Evolutionary conservation across 2,797 vertebrate genomes (phyloP).

Genomic region (Pogonophryne albipinna): DNA sequence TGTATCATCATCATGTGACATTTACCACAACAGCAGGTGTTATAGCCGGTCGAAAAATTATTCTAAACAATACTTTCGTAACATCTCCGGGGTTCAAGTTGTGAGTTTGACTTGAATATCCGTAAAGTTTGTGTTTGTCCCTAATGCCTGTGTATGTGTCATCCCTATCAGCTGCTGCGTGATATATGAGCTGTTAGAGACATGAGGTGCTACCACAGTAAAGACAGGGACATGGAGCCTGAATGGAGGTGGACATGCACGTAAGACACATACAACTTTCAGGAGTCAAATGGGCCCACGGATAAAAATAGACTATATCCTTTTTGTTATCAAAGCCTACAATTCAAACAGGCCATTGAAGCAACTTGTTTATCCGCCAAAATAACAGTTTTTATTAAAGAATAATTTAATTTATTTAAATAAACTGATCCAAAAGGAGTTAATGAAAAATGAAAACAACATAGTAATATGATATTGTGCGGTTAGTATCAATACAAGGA

Average conservation of each 20-base stretch:
- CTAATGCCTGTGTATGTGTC: slow-evolving; percentile 7
- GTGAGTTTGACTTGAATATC: neutral
- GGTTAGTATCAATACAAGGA: no score
- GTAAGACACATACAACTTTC: neutral
- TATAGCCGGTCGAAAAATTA: slow-evolving; percentile 2
- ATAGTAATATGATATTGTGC: no score
- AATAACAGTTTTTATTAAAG: no score
- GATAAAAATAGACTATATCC: neutral
- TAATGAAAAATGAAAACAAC: no score
- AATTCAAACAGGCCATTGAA: neutral
- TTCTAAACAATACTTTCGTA: slow-evolving; percentile 1
- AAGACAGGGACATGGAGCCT: slow-evolving; percentile 25
- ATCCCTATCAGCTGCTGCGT: slow-evolving; percentile 60
- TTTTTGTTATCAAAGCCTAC: neutral
- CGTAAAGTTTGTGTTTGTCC: slow-evolving; percentile 9
- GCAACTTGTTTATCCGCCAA: neutral
- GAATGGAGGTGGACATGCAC: slow-evolving; percentile 19
- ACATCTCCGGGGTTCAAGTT: slow-evolving; percentile 1
- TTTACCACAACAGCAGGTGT: neutral
- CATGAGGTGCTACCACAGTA: slow-evolving; percentile 45
- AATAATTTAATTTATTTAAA: neutral
- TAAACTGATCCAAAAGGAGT: no score
- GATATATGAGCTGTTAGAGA: slow-evolving; percentile 54
- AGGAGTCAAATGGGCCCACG: neutral
- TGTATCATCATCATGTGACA: neutral